Percentiles rank a stretch among this genome's conserved stretches.
Conservation (phyloP, 2,797 vertebrate species). For the Ctenopoma kingsleyae region DNA sequence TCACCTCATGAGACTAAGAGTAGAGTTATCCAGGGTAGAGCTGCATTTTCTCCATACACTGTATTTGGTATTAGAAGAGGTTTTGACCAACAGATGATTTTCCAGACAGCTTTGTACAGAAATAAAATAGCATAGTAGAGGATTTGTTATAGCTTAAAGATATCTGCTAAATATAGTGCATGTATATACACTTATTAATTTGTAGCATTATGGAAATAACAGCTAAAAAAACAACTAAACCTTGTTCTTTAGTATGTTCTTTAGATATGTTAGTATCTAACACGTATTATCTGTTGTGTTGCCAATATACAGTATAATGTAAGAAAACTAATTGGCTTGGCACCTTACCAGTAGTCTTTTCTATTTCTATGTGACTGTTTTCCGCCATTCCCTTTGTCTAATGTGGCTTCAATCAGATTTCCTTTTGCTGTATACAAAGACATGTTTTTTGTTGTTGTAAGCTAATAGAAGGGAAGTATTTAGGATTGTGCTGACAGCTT, state of each 20-base stretch:
- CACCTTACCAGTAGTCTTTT: not conserved
- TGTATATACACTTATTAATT: not conserved
- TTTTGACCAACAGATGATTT: slow-evolving; percentile 32
- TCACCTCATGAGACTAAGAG: slow-evolving; percentile 57
- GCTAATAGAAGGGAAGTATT: slow-evolving; percentile 19
- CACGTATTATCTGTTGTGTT: not conserved
- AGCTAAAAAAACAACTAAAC: no score
- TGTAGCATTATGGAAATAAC: not conserved
- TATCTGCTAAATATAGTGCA: not conserved
- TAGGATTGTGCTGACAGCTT: slow-evolving; percentile 32
- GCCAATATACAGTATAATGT: not conserved
- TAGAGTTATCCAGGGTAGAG: slow-evolving; percentile 33
- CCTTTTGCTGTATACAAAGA: slow-evolving; percentile 12
- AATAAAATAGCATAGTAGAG: not conserved
- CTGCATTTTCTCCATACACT: slow-evolving; percentile 24
- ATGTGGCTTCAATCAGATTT: slow-evolving; percentile 16
- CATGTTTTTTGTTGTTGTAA: slow-evolving; percentile 13
- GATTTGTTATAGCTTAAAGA: not conserved
- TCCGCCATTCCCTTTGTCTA: not conserved
- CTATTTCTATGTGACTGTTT: not conserved
- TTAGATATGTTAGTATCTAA: no score
- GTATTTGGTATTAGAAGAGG: slow-evolving; percentile 3
- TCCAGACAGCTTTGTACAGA: slow-evolving; percentile 5
- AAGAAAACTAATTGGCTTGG: not conserved
- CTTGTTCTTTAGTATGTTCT: not conserved